Evolutionary conservation across 1,140 invertebrate genomes (phyloP), one percentile per base, ranked within the genome.

Genomic region (Pseudomyrmex gracilis): DNA sequence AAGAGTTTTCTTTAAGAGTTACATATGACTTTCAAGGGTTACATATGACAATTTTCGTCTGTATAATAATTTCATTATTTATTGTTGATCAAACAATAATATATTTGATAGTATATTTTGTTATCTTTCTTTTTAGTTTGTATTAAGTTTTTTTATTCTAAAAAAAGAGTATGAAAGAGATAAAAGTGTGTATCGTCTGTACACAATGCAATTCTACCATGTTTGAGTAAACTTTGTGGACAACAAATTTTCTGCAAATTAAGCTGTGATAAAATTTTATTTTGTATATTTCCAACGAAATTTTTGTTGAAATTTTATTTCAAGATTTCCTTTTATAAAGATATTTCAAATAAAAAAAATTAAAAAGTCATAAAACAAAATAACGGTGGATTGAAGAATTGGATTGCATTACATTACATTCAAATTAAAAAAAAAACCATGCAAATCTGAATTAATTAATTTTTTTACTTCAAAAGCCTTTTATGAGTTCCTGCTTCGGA

Each of bases 211-310:
- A 0, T 24, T 66, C 2, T 53, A 67, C 66, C 43, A 67, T 67
- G 34, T 12, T 47, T 58, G 20, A 53, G 24, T 58, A 80, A 80
- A 73, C 17, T 80, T 58, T 49, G n/a, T n/a, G 2, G 17, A 58
- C 20, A 73, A 80, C 73, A 45, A 55, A 80, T 58, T 80, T 49
- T 71, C 34, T 34, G 24, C 47, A 47, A 76, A 66, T 66, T 66
- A 76, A 76, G 24, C 22, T 76, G 34, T n/a, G 51, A 13, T 17
- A 53, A 51, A 76, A 76, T 76, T 76, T 51, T 76, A 76, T 51
- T 22, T 3, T 17, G 47, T 53, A 53, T 51, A 66, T 76, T 17
- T 77, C 67, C 17, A 51, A 53, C n/a, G 12, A 47, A 76, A 55
- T 67, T 61, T 66, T 24, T 63, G 55, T 77, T 15, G 22, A 47